Base-by-base conservation (phyloP, 2,113 vertebrate species). In the Odobenus rosmarus region DNA sequence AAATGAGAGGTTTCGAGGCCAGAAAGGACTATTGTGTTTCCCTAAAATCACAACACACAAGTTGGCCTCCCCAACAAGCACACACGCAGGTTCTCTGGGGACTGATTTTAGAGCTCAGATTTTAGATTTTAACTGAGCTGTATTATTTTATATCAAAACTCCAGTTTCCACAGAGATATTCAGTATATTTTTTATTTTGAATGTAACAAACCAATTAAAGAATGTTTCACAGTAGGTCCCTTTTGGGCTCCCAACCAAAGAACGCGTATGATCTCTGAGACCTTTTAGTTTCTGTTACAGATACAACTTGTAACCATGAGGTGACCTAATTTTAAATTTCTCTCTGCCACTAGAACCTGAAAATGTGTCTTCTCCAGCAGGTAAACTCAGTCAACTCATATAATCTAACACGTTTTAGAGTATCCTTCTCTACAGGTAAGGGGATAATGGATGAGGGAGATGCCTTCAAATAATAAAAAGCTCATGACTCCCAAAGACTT, bases 271-370 rank as follows among this genome's bases (percentile, higher is more conserved):
- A 95, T 96, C 71, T 85, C 57, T 0, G 77, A 94, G 93, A 82
- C 46, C 71, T 93, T 96, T 89, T 74, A 69, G 85, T 83, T 92
- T 86, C 80, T 59, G 64, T 95, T 81, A 94, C n/a, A 96, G 91
- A 86, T 72, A 67, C 31, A 62, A 90, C 82, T 81, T 93, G 64
- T 69, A 96, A 61, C 72, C 88, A 95, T 2, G 85, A 91, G 51
- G 23, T 95, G 93, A 95, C 98, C 97, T 93, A 94, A 94, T 97
- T 96, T 96, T 91, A 46, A 28, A 81, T 91, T 95, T 93, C 67
- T 86, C 84, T 96, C 87, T 81, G 83, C 67, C 81, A 93, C 77
- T 76, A 77, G 72, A 95, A 90, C 69, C 55, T 85, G 55, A 82
- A 82, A 89, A 82, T 28, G 13, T 62, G 15, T n/a, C 69, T 94